Conservation (phyloP, 2,888 invertebrate genomes). For the Physocephala rufipes region DNA sequence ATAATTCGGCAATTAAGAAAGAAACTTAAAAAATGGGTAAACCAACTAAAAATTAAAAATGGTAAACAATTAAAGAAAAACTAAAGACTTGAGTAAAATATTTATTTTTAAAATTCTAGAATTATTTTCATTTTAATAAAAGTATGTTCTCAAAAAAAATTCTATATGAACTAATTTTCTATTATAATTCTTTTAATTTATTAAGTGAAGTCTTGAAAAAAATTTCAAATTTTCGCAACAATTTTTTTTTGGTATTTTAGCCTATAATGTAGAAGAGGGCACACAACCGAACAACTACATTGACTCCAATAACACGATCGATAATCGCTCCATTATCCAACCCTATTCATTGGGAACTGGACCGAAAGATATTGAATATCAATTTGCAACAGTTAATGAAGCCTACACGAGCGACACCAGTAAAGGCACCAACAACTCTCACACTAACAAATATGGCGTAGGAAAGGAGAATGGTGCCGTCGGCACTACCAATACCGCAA, state of each 20-base stretch:
- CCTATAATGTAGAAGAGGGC: constrained; percentile 89
- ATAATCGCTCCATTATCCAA: constrained; percentile 61
- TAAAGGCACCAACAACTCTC: constrained; percentile 34
- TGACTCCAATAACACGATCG: constrained; percentile 64
- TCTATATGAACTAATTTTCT: too few relatives aligned
- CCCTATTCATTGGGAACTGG: constrained; percentile 60
- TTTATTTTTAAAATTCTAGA: too few relatives aligned
- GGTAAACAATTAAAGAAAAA: too few relatives aligned
- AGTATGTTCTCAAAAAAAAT: too few relatives aligned
- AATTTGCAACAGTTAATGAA: constrained; percentile 58
- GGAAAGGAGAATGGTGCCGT: constrained; percentile 51
- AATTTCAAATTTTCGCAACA: too few relatives aligned
- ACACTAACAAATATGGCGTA: constrained; percentile 54
- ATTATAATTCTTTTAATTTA: too few relatives aligned
- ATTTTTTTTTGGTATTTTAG: constrained; percentile 64
- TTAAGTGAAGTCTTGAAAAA: too few relatives aligned
- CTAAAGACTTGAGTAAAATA: too few relatives aligned
- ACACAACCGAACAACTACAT: constrained; percentile 81
- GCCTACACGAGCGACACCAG: constrained; percentile 53
- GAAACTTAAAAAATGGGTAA: too few relatives aligned
- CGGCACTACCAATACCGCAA: constrained; percentile 37
- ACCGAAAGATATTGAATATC: constrained; percentile 58
- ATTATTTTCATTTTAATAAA: not conserved
- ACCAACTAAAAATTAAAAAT: too few relatives aligned
- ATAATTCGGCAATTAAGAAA: too few relatives aligned